These are phyloP conservation scores for Falcunculus frontatus DNA, from an alignment of 2,113 vertebrate genomes.

Conservation along the genomic window DNA sequence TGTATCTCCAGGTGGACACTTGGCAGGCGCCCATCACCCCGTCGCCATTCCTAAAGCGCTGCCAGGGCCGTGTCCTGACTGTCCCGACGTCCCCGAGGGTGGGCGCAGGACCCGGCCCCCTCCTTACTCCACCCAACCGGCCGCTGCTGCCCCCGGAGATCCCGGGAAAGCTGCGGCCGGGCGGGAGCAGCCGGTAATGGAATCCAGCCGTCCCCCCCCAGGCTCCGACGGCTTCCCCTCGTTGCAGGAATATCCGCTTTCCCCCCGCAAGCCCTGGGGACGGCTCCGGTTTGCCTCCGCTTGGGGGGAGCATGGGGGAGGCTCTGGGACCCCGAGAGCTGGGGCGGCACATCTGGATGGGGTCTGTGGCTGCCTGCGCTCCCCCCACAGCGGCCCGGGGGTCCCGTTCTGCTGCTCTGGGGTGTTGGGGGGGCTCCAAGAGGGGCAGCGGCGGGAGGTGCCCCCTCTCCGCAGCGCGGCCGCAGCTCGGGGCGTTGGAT, in stretches of 20 bases:
- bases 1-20: background rate
- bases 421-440: background rate
- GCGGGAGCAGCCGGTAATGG: background rate
- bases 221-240: background rate
- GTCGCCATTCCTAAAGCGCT: background rate
- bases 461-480: background rate
- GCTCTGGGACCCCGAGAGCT: background rate
- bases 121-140: background rate
- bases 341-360: background rate
- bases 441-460: background rate
- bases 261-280: background rate
- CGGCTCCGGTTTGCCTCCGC: background rate
- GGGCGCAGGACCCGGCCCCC: background rate
- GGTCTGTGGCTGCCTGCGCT: background rate
- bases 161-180: background rate
- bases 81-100: background rate
- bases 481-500: background rate
- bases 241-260: background rate
- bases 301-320: background rate
- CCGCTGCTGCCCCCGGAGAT: background rate
- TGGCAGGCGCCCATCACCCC: background rate
- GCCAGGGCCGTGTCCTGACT: background rate
- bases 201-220: background rate
- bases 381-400: background rate
- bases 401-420: background rate